Base-by-base conservation (phyloP, 1,140 invertebrate genomes). In the Ruditapes philippinarum region DNA sequence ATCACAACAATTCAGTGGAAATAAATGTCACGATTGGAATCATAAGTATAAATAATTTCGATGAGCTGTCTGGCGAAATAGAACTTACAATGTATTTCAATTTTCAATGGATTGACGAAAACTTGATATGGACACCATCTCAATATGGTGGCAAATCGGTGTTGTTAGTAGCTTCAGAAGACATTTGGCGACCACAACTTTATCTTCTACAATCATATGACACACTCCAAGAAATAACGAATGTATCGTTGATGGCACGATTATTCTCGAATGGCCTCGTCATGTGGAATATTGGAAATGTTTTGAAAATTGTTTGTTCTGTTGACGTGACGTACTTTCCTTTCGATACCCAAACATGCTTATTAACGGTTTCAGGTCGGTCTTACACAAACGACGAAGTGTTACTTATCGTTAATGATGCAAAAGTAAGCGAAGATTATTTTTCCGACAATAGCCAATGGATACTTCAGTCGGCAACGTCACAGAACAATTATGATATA, bases 311-410 rank as follows among this genome's bases (percentile, higher is more conserved):
- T 25, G 25, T 65, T 19, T 88, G 86, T 60, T 70, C 86, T 40
- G 60, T 81, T 70, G 86, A 88, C 36, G 79, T 82, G 0, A 88
- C 60, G n/a, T 82, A 54, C 31, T 88, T 81, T 40, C 86, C 86
- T 19, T 88, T 79, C 38, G 86, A 88, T 45, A 73, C 60, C 14
- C 86, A 88, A 38, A 54, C 62, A 17, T 88, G 86, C 36, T 17
- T 7, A 17, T 28, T 88, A 36, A 54, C 65, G 17, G 28, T 88
- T 11, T 9, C 76, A 36, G 49, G 49, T 5, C 82, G 45, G 65
- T 28, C 45, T 17, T 81, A 57, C 31, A 73, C 4, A 14, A 33
- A 3, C 1, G 25, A 54, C 14, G 86, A 88, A 70, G 19, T 88
- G 17, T 0, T 33, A 9, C 31, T 88, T 51, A 22, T 28, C 22